Evolutionary conservation across 1,140 invertebrate species (phyloP), one percentile per base, ranked within the genome.

Genomic region (Eulimnadia texana): DNA sequence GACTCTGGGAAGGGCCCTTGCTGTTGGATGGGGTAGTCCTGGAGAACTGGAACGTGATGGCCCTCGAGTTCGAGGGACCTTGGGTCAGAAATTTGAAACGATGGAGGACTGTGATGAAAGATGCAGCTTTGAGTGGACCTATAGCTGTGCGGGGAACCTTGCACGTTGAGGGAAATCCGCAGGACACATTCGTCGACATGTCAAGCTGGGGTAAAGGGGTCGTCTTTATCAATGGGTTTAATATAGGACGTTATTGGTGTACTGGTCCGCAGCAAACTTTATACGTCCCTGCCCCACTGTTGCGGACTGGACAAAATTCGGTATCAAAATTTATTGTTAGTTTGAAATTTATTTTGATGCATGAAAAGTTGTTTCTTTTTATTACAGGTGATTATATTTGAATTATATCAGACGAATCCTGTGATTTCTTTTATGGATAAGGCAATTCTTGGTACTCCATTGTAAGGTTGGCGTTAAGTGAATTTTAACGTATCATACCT

Each of bases 201-300:
- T 65, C 66, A 27, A 65, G 66, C 1, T 79, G 78, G 78, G 68
- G 66, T 20, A 77, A 76, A 71, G 83, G 83, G 10, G 70, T 81
- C 55, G 78, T 81, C n/a, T 76, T 83, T 61, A 66, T 84, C 0
- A 84, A 84, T 72, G 81, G 80, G 3, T 80, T 81, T 65, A 80
- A 83, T 66, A 66, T 84, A 51, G 81, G 81, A 16, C 69, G 82
- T 49, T 83, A 82, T 68, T 80, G 76, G 76, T 62, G 66, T 20
- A 60, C 74, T 3, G 82, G 82, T 0, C 82, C 83, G 0, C 76
- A 79, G 65, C 68, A 74, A 64, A 77, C 78, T 2, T 68, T 81
- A 0, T 84, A 80, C 70, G 64, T 83, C 50, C 82, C 82, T 11
- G 80, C 73, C 3, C 76, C 79, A 1, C 69, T 81, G 22, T 68